Conservation (phyloP, 2,888 invertebrate species). For the Philereme transversata region DNA sequence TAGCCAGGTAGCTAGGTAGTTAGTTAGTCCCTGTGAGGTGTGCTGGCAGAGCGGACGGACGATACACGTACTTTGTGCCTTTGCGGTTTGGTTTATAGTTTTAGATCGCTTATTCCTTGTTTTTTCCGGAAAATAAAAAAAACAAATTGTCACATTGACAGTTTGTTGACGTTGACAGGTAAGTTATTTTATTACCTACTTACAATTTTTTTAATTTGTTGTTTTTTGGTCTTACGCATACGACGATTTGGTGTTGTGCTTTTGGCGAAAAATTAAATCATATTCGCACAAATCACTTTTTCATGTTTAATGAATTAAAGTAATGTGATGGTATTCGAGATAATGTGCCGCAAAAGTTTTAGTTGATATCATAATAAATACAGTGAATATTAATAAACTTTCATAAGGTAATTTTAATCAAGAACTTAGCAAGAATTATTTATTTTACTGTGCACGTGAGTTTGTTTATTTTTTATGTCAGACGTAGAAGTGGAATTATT, state of each 20-base stretch:
- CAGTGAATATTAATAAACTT: constrained; percentile 37
- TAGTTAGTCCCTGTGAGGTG: background rate
- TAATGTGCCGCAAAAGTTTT: constrained; percentile 50
- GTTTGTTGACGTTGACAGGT: constrained; percentile 70
- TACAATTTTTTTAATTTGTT: constrained; percentile 41
- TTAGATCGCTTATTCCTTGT: background rate
- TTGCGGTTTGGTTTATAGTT: background rate
- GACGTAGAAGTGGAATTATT: background rate
- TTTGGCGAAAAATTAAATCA: too few species aligned
- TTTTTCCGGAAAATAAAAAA: constrained; percentile 44
- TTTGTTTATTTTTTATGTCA: constrained; percentile 6
- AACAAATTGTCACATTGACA: constrained; percentile 45
- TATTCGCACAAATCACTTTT: constrained; percentile 31
- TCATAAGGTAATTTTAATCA: constrained; percentile 37
- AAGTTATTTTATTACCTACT: constrained; percentile 46
- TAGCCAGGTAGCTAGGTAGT: too few species aligned
- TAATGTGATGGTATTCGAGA: constrained; percentile 46
- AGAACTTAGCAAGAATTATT: background rate
- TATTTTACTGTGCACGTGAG: constrained; percentile 6
- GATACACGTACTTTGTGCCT: constrained; percentile 44
- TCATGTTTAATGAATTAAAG: constrained; percentile 30
- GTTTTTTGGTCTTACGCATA: constrained; percentile 26
- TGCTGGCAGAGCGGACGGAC: background rate
- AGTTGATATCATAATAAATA: constrained; percentile 41
- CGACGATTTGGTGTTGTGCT: too few species aligned